Conservation (phyloP, 2,888 invertebrate genomes). For the Stratiomys singularior region DNA sequence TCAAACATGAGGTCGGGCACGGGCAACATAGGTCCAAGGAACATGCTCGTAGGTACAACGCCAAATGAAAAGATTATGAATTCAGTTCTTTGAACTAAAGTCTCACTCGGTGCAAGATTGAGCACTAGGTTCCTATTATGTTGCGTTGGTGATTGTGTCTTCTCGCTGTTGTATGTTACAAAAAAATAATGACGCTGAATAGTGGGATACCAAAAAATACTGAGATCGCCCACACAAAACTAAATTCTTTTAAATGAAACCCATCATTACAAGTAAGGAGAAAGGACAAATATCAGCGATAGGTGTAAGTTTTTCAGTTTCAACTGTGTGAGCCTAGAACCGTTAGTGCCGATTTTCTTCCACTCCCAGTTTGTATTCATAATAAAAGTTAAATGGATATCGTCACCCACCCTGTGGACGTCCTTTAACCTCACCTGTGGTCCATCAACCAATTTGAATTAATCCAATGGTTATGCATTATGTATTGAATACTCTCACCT, state of each 20-base stretch:
- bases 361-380: too few relatives aligned
- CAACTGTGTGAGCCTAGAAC: too few relatives aligned
- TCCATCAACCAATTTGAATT: too few relatives aligned
- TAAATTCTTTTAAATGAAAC: not conserved
- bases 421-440: too few relatives aligned
- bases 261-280: not conserved
- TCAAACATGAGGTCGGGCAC: constrained; percentile 36
- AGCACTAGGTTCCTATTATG: not conserved
- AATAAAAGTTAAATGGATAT: too few relatives aligned
- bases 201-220: not conserved
- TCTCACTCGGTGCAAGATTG: constrained; percentile 9
- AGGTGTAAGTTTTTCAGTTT: too few relatives aligned
- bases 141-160: constrained; percentile 6
- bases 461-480: too few relatives aligned
- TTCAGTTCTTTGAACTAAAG: constrained; percentile 13
- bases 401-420: too few relatives aligned
- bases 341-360: too few relatives aligned
- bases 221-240: constrained; percentile 13
- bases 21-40: not conserved
- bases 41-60: not conserved
- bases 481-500: too few relatives aligned
- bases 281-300: too few relatives aligned
- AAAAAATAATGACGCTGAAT: not conserved
- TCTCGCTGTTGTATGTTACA: not conserved
- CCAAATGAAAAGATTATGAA: constrained; percentile 14